These are phyloP conservation scores for Ptychadena robeensis DNA, from an alignment of 2,797 vertebrate genomes.

Conservation along the genomic window DNA sequence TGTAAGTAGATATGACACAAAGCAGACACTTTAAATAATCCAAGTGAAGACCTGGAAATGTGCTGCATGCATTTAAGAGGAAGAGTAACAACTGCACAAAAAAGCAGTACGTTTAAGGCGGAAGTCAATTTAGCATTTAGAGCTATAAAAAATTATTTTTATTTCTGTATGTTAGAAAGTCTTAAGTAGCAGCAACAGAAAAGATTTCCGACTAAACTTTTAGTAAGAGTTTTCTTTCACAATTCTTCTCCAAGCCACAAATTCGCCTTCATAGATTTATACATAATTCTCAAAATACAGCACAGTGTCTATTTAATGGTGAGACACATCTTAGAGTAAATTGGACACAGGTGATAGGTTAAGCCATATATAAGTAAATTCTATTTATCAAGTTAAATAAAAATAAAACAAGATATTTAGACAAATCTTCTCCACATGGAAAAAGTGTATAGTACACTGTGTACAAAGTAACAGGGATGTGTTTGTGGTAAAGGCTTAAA, in stretches of 20 bases:
- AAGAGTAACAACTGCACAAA: conserved; percentile 30
- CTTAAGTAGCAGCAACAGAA: conserved; percentile 23
- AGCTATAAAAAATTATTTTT: conserved; percentile 29
- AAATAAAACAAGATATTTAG: conserved; percentile 22
- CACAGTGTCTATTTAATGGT: conserved; percentile 9
- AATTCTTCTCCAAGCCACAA: background rate
- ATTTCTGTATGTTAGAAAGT: conserved; percentile 39
- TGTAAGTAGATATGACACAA: background rate
- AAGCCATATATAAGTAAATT: conserved; percentile 19
- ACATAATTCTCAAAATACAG: conserved; percentile 30
- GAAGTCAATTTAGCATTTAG: conserved; percentile 19
- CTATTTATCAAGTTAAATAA: conserved; percentile 15
- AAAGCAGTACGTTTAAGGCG: conserved; percentile 39
- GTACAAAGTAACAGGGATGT: conserved; percentile 30
- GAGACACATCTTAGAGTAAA: conserved; percentile 28
- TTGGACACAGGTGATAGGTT: conserved; percentile 26
- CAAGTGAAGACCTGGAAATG: conserved; percentile 10
- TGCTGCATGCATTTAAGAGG: background rate
- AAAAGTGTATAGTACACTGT: conserved; percentile 11
- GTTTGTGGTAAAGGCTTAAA: conserved; percentile 25
- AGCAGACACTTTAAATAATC: background rate
- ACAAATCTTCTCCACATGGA: conserved; percentile 10
- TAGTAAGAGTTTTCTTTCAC: background rate
- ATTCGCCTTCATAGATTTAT: background rate
- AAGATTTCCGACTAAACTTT: conserved; percentile 17